A percentile compares a stretch with the other conserved stretches of the same genome.
Conservation (phyloP, 2,888 invertebrate species). For the Calephelis perditalis region DNA sequence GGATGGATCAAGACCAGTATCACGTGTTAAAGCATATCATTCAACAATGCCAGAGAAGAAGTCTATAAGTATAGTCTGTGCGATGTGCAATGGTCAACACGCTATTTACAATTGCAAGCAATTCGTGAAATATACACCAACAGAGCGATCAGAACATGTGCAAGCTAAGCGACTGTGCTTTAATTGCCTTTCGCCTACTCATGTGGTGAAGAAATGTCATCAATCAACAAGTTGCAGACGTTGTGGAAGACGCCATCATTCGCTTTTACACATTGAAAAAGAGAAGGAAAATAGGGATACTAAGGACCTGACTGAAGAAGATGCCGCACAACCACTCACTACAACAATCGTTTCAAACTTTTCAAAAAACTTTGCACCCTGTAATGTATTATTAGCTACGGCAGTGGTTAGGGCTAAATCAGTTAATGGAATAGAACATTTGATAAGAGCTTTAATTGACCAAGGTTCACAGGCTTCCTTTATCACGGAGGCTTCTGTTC, state of each 20-base stretch:
- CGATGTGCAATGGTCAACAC: background rate
- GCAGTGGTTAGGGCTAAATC: background rate
- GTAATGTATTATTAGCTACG: too few relatives aligned
- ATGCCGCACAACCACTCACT: too few relatives aligned
- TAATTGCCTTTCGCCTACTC: background rate
- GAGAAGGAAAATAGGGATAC: too few relatives aligned
- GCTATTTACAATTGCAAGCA: background rate
- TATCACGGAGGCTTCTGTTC: conserved; percentile 26
- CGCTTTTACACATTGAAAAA: background rate
- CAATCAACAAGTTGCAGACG: background rate
- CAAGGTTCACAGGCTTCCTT: conserved; percentile 27
- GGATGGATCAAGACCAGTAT: background rate
- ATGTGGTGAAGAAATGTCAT: background rate
- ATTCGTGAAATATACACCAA: background rate
- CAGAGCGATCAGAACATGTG: background rate
- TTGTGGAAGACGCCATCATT: background rate
- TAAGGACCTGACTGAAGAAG: too few relatives aligned
- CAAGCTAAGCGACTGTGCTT: background rate
- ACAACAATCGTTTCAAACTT: too few relatives aligned
- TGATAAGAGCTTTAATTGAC: conserved; percentile 4
- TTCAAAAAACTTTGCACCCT: too few relatives aligned
- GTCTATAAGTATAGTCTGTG: background rate
- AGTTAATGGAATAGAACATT: too few relatives aligned
- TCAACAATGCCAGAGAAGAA: background rate
- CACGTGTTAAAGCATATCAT: background rate